Evolutionary conservation across 1,140 invertebrate genomes (phyloP).

Genomic region (Antheraea pernyi): DNA sequence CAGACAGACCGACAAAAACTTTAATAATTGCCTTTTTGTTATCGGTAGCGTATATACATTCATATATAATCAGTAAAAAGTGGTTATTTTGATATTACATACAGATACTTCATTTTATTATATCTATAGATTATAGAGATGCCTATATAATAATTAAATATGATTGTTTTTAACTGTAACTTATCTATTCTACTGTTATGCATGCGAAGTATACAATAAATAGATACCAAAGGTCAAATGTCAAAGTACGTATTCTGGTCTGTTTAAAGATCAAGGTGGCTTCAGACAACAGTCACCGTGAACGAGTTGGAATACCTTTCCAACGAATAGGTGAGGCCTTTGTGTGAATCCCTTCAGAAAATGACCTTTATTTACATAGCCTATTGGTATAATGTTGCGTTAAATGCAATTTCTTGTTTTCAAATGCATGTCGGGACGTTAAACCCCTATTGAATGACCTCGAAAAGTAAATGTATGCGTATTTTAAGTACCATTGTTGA

Average conservation of each 20-base stretch:
- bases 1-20: no score
- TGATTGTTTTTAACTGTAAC: not conserved
- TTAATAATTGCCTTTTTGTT: no score
- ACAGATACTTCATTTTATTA: no score
- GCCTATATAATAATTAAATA: not conserved
- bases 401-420: not conserved
- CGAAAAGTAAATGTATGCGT: not conserved
- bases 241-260: constrained; percentile 31
- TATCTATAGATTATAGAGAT: not conserved
- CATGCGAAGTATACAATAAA: not conserved
- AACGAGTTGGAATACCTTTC: not conserved
- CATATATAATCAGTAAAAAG: no score
- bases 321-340: not conserved
- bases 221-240: constrained; percentile 27
- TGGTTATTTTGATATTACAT: no score
- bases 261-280: constrained; percentile 52
- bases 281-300: constrained; percentile 24
- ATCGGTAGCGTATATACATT: no score
- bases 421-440: not conserved
- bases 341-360: not conserved
- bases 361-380: not conserved
- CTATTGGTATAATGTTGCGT: not conserved
- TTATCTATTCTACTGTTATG: not conserved
- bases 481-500: not conserved
- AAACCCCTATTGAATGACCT: not conserved